Conservation (phyloP, 2,888 invertebrate species). For the Apocheima hispidaria region DNA sequence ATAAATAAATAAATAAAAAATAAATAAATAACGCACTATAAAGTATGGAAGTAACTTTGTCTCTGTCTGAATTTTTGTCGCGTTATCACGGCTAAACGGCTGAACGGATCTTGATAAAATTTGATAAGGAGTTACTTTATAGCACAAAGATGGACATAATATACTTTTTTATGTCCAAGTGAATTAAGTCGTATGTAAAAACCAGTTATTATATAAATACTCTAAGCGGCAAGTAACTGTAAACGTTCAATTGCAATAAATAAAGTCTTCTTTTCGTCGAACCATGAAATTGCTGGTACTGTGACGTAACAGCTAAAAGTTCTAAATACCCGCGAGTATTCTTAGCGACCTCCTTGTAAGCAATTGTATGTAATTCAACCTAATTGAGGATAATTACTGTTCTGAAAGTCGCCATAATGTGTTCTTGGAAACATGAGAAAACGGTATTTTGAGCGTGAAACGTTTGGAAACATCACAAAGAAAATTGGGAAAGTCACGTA, state of each 20-base stretch:
- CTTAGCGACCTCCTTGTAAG: background rate
- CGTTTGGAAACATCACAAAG: background rate
- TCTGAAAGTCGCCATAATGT: slow-evolving; percentile 11
- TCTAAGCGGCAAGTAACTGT: background rate
- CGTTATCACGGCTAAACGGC: too few relatives aligned
- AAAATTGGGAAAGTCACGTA: background rate
- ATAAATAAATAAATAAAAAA: too few relatives aligned
- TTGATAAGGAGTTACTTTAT: too few relatives aligned
- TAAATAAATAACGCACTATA: too few relatives aligned
- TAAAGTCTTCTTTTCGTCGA: background rate
- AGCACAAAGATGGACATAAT: too few relatives aligned
- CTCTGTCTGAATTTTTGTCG: too few relatives aligned
- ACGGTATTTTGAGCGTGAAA: background rate
- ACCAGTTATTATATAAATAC: background rate
- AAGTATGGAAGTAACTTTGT: too few relatives aligned
- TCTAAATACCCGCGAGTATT: slow-evolving; percentile 3
- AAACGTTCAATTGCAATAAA: background rate
- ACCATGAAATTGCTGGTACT: background rate
- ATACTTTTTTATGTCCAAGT: too few relatives aligned
- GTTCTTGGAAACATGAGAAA: background rate
- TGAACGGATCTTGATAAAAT: too few relatives aligned
- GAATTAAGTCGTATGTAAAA: too few relatives aligned
- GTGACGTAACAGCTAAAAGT: slow-evolving; percentile 2
- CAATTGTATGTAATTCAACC: slow-evolving; percentile 18
- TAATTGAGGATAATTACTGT: slow-evolving; percentile 19